Percentiles rank a stretch among this genome's conserved stretches.
phyloP scores from a whole-genome alignment of 1,140 invertebrate species.

The Dinoponera quadriceps region DNA sequence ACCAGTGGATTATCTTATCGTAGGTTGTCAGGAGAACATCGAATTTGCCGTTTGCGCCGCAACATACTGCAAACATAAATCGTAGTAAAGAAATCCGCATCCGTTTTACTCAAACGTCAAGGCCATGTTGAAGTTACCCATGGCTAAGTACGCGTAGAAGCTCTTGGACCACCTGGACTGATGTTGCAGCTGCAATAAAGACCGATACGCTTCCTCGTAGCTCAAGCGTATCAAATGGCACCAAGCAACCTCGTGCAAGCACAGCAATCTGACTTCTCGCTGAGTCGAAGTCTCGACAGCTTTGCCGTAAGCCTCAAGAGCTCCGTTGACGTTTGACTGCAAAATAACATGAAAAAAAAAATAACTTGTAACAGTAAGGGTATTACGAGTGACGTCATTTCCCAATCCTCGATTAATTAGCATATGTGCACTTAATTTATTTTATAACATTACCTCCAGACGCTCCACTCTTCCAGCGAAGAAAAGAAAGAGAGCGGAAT shows the following conservation, averaged over 20 bases:
- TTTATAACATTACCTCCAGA: slow-evolving; percentile 85
- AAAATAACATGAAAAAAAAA: neutral
- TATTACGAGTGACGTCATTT: too few relatives aligned
- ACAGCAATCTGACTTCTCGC: slow-evolving; percentile 89
- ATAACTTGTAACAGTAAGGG: too few relatives aligned
- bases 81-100: neutral
- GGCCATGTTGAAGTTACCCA: slow-evolving; percentile 81
- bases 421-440: neutral
- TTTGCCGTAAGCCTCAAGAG: slow-evolving; percentile 87
- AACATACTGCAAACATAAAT: slow-evolving; percentile 83
- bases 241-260: slow-evolving; percentile 91
- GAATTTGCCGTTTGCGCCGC: slow-evolving; percentile 85
- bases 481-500: slow-evolving; percentile 90
- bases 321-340: slow-evolving; percentile 88
- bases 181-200: slow-evolving; percentile 87
- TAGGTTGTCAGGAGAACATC: slow-evolving; percentile 81
- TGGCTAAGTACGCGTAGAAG: slow-evolving; percentile 90
- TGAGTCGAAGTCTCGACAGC: slow-evolving; percentile 88
- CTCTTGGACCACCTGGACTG: slow-evolving; percentile 90
- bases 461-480: slow-evolving; percentile 89
- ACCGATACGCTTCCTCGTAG: slow-evolving; percentile 86
- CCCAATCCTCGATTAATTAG: too few relatives aligned
- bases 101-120: neutral
- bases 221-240: slow-evolving; percentile 89
- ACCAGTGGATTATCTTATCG: slow-evolving; percentile 82